Percentiles rank a stretch among this genome's conserved stretches.
Evolutionary conservation across 2,113 vertebrate genomes (phyloP).

Genomic region (Ariopsis seemanni): DNA sequence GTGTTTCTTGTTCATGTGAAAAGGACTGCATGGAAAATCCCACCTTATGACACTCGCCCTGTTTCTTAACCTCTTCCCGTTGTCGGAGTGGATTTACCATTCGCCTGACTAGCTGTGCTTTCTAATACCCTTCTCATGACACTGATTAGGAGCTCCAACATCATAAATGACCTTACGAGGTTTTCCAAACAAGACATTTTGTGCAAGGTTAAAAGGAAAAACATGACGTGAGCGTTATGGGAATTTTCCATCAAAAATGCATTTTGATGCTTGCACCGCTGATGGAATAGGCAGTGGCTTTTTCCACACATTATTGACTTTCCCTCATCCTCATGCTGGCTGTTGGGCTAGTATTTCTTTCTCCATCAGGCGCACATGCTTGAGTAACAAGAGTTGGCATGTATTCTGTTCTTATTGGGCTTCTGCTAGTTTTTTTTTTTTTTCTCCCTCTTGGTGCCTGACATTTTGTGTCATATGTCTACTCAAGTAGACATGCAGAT

Average conservation of each 20-base stretch:
- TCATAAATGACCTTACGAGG: constrained; percentile 29
- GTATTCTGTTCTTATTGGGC: neutral
- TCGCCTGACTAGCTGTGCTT: constrained; percentile 17
- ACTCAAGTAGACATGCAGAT: neutral
- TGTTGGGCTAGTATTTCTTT: constrained; percentile 4
- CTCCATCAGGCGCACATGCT: neutral
- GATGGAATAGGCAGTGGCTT: neutral
- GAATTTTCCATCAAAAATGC: neutral
- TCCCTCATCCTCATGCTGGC: neutral
- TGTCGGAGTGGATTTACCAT: neutral
- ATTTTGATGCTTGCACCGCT: neutral
- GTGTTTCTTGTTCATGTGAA: neutral
- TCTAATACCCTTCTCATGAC: constrained; percentile 50
- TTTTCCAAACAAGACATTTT: neutral
- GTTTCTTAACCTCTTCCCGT: neutral
- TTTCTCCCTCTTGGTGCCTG: neutral
- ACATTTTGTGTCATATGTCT: neutral
- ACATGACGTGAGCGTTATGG: neutral
- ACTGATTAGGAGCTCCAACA: constrained; percentile 38
- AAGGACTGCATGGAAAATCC: neutral
- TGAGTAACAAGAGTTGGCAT: neutral
- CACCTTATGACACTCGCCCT: neutral
- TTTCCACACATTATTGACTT: neutral
- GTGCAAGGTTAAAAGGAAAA: neutral
- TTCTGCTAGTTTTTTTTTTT: neutral